Conservation (phyloP, 2,113 vertebrate species). For the Phalacrocorax carbo region DNA sequence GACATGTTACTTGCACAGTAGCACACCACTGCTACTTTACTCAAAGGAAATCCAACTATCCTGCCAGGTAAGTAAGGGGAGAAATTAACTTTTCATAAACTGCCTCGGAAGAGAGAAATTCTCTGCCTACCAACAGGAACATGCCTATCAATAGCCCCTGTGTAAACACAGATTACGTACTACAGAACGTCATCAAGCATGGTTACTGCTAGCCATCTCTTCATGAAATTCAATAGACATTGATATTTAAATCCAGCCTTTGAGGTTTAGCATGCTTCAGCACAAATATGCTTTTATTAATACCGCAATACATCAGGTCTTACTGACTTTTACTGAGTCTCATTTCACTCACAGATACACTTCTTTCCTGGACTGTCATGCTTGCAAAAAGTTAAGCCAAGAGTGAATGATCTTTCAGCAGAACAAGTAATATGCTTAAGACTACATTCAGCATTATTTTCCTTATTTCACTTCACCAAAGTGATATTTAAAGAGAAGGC, state of each 20-base stretch:
- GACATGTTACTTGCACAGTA: neutral
- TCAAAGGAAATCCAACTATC: slow-evolving; percentile 13
- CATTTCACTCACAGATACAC: neutral
- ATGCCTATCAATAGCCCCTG: slow-evolving; percentile 22
- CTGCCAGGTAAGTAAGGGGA: neutral
- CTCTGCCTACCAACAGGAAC: slow-evolving; percentile 2
- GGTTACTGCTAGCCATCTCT: neutral
- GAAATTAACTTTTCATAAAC: slow-evolving; percentile 31
- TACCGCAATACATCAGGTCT: neutral
- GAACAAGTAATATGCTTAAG: neutral
- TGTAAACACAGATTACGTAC: slow-evolving; percentile 34
- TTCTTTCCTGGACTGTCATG: neutral
- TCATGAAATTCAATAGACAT: slow-evolving; percentile 46
- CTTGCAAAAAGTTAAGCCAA: slow-evolving; percentile 15
- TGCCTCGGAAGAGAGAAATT: slow-evolving; percentile 44
- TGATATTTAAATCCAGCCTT: slow-evolving; percentile 48
- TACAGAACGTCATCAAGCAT: neutral
- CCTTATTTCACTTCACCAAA: neutral
- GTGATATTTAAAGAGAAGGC: neutral
- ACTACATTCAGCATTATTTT: neutral
- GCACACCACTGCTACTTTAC: neutral
- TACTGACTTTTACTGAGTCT: neutral
- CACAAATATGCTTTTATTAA: slow-evolving; percentile 48
- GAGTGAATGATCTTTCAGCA: neutral
- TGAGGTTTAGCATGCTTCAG: slow-evolving; percentile 40